Base-by-base conservation (phyloP, 2,797 vertebrate genomes). In the Podargus strigoides region DNA sequence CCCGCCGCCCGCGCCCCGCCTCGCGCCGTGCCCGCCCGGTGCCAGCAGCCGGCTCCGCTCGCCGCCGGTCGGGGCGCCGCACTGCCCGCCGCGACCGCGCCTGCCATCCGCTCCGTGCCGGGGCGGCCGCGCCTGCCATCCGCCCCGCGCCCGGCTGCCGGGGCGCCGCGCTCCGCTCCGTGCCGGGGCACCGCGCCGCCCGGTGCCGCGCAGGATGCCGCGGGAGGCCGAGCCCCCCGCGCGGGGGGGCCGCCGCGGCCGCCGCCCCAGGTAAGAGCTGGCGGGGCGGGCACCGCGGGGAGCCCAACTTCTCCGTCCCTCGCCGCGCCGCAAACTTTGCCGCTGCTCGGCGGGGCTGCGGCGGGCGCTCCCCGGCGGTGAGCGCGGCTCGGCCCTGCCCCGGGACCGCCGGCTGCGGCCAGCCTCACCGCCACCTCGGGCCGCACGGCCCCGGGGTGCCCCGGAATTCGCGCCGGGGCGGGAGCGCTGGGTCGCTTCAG, bases 1-100 rank as follows among this genome's bases (percentile, higher is more conserved):
- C n/a, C n/a, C n/a, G 89, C 96, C 94, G 93, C 89, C 94, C 69
- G 90, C 87, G 95, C 90, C 85, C 93, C 90, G 90, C 91, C 89
- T 83, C 60, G 82, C 88, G 14, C 84, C 47, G 46, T 32, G 74
- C 84, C 76, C 67, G 77, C 82, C 60, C 72, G 93, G 85, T 62
- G 89, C 80, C 85, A 14, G 56, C 85, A 76, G 47, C 80, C 53
- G 34, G 78, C 87, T 75, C 78, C 72, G 47, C 78, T 85, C 60
- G 69, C 46, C 41, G 24, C 44, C 27, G 34, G 18, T 14, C 66
- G 47, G 46, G 47, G 66, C 47, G 18, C 72, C 49, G 59, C 36
- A 9, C 28, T 24, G 47, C 37, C 18, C 24, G 23, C 59, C 59
- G 53, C 39, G n/a, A n/a, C n/a, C n/a, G n/a, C n/a, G n/a, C 19